Percentiles rank a stretch among this genome's conserved stretches.
phyloP scores from a whole-genome alignment of 2,888 invertebrate species.

The Zelleria hepariella region DNA sequence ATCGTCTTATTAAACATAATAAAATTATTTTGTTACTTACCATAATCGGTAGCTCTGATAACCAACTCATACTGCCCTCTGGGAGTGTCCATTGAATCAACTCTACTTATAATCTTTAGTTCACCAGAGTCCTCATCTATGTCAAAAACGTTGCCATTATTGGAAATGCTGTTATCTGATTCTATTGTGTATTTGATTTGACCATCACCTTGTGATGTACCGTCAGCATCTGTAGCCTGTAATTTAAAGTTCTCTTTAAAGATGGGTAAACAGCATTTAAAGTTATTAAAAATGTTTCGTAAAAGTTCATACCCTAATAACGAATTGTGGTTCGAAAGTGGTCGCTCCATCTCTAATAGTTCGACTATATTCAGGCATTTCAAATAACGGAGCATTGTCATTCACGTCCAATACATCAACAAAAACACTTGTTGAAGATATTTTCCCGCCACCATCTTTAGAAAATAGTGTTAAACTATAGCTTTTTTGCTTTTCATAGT shows the following conservation, averaged over 20 bases:
- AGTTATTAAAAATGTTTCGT: not conserved
- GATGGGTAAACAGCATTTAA: not conserved
- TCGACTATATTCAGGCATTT: constrained; percentile 77
- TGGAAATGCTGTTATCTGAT: constrained; percentile 77
- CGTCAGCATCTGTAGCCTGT: constrained; percentile 83
- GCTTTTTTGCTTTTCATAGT: constrained; percentile 85
- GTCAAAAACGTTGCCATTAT: constrained; percentile 74
- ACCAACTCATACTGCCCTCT: constrained; percentile 80
- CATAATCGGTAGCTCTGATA: constrained; percentile 79
- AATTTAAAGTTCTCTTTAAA: constrained; percentile 15
- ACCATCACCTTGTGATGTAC: constrained; percentile 79
- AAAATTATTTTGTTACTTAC: constrained; percentile 53
- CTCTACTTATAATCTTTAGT: constrained; percentile 74
- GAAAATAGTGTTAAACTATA: constrained; percentile 86
- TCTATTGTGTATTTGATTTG: constrained; percentile 76
- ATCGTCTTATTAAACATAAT: too few species aligned
- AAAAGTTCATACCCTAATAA: constrained; percentile 72
- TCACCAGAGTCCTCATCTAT: constrained; percentile 81
- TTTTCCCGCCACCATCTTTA: constrained; percentile 83
- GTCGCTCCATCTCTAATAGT: constrained; percentile 83
- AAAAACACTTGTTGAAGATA: constrained; percentile 78
- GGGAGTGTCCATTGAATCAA: constrained; percentile 81
- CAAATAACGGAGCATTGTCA: constrained; percentile 82
- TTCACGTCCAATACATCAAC: constrained; percentile 82
- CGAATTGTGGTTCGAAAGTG: constrained; percentile 84